Percentiles rank a stretch among this genome's conserved stretches.
Conservation (phyloP, 2,888 invertebrate species). For the Hirtodrosophila cameraria region DNA sequence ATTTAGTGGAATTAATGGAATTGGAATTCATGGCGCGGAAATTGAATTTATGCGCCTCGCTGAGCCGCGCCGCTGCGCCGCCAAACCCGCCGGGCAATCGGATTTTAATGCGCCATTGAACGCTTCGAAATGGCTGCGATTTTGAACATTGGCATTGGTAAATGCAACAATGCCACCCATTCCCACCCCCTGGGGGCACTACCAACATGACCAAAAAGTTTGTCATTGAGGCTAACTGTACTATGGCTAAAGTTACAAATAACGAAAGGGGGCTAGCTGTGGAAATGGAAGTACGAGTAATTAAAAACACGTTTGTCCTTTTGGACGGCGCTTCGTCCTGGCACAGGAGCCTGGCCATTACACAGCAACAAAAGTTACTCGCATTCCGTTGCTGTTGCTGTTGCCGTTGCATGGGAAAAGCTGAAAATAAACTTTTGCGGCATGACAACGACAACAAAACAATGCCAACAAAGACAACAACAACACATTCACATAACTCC, state of each 20-base stretch:
- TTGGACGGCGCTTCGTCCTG: constrained; percentile 31
- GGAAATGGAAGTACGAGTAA: constrained; percentile 66
- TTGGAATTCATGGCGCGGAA: constrained; percentile 84
- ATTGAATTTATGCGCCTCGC: constrained; percentile 79
- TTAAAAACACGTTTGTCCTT: constrained; percentile 81
- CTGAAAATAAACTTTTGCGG: constrained; percentile 78
- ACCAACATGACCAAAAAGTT: constrained; percentile 31
- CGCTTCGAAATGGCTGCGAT: constrained; percentile 74
- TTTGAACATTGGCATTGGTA: constrained; percentile 53
- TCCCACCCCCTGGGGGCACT: constrained; percentile 2
- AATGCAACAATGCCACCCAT: constrained; percentile 44
- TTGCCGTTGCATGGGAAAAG: constrained; percentile 65
- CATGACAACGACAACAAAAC: constrained; percentile 55
- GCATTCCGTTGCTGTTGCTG: constrained; percentile 48
- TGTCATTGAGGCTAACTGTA: constrained; percentile 39
- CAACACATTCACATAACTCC: constrained; percentile 56
- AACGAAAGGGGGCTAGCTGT: constrained; percentile 28
- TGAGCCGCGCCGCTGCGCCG: constrained; percentile 53
- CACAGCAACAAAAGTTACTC: constrained; percentile 59
- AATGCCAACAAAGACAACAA: constrained; percentile 21
- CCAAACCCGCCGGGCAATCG: constrained; percentile 66
- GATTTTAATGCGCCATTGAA: constrained; percentile 81
- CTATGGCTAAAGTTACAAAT: constrained; percentile 43
- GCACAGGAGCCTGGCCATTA: constrained; percentile 45
- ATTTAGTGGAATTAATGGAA: constrained; percentile 85